Base-by-base conservation (phyloP, 2,797 vertebrate species). In the Gadopsis marmoratus region DNA sequence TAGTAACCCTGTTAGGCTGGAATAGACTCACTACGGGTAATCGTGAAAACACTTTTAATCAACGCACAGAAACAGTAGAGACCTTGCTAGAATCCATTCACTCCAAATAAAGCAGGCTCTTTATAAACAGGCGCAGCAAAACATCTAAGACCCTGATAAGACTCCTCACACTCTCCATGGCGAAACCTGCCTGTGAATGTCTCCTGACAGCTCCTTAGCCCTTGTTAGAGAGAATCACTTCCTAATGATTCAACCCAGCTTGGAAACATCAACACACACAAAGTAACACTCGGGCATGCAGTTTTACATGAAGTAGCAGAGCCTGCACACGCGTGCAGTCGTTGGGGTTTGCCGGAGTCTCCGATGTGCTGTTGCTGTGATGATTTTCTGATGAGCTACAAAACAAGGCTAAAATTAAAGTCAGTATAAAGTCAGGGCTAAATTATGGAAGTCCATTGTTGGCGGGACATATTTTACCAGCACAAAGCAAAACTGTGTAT, bases 11-110 rank as follows among this genome's bases (percentile, higher is more conserved):
- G 94, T 93, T 95, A 95, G 90, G 88, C 93, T 93, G 92, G 92
- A 95, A 93, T 93, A 89, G 87, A 90, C 93, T 93, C 93, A 91
- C 94, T 94, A 92, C 88, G 94, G 94, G 92, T 94, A 94, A 94
- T 94, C 92, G 94, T 85, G 92, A 95, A 94, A 95, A 95, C 94
- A 95, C 94, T 94, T 95, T 93, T 93, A 93, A 94, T 95, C 93
- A 92, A 92, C 91, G 92, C 92, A 93, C 93, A 88, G 93, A 93
- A 95, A 94, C 94, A 95, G 93, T 89, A 89, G 93, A 92, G 94
- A 95, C 94, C 94, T 94, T 93, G 94, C 94, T 95, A 95, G 92
- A 89, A 95, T 87, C 88, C 92, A 82, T 93, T 94, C 93, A 89
- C 92, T 95, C 93, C 93, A 94, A 94, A 94, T 93, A 93, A 94